Conservation (phyloP, 2,797 vertebrate species). For the Enteromius fasciolatus region DNA sequence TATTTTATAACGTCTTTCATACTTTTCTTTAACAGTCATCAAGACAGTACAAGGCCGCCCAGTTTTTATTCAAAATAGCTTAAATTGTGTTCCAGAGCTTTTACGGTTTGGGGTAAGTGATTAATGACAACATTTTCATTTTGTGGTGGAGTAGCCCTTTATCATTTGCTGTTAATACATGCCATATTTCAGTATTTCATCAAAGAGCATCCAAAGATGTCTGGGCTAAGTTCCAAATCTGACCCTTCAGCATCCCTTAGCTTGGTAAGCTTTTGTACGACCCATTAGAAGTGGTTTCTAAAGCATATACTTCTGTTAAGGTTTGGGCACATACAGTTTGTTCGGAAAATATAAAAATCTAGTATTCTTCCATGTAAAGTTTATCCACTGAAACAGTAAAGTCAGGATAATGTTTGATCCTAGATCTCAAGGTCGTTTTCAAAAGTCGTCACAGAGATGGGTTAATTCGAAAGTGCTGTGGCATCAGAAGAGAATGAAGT, state of each 20-base stretch:
- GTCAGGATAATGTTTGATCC: not conserved
- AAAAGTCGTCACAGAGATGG: not conserved
- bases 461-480: not conserved
- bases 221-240: not conserved
- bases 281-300: not conserved
- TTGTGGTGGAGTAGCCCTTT: too few species aligned
- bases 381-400: not conserved
- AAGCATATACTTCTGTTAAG: not conserved
- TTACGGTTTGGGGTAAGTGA: too few species aligned
- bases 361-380: not conserved
- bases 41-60: too few species aligned
- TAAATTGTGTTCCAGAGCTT: too few species aligned
- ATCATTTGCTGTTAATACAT: not conserved
- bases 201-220: not conserved
- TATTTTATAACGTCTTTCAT: too few species aligned
- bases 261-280: not conserved
- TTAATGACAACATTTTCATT: too few species aligned
- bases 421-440: not conserved
- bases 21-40: too few species aligned
- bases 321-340: not conserved
- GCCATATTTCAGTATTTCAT: not conserved
- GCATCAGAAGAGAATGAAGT: not conserved
- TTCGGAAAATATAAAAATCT: not conserved
- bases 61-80: too few species aligned
- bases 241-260: not conserved